Percentiles rank a stretch among this genome's conserved stretches.
Conservation (phyloP, 2,888 invertebrate genomes). For the Epistrophe eligans region DNA sequence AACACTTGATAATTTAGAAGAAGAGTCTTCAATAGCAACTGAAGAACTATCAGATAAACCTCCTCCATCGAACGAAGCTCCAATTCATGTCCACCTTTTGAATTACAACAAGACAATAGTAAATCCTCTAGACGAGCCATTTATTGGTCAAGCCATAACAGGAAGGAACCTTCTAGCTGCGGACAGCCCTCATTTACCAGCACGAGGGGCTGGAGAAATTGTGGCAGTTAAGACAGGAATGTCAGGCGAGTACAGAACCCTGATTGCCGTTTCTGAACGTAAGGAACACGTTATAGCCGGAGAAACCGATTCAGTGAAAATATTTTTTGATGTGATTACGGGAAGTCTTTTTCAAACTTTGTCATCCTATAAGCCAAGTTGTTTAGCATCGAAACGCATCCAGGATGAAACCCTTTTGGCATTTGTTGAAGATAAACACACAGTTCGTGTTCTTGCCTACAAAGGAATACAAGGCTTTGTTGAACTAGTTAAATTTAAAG, state of each 20-base stretch:
- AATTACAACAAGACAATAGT: background rate
- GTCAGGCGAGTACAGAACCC: constrained; percentile 76
- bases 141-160: constrained; percentile 72
- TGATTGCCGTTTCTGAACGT: constrained; percentile 82
- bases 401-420: constrained; percentile 85
- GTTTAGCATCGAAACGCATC: constrained; percentile 82
- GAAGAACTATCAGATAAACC: constrained; percentile 36
- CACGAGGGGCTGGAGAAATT: constrained; percentile 80
- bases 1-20: constrained; percentile 43
- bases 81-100: constrained; percentile 17
- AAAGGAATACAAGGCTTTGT: constrained; percentile 83
- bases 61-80: constrained; percentile 37
- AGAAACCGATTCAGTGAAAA: constrained; percentile 82
- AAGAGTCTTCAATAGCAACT: background rate
- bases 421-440: constrained; percentile 83
- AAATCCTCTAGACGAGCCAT: constrained; percentile 66
- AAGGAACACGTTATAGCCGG: constrained; percentile 46
- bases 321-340: constrained; percentile 84
- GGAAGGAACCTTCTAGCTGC: constrained; percentile 77
- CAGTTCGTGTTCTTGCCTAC: constrained; percentile 80
- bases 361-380: constrained; percentile 84
- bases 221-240: constrained; percentile 81
- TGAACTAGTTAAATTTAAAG: constrained; percentile 78
- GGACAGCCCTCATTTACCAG: constrained; percentile 80
- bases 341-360: constrained; percentile 85